Percentiles rank a stretch among this genome's conserved stretches.
Evolutionary conservation across 1,140 invertebrate genomes (phyloP).

Genomic region (Lethrus apterus): DNA sequence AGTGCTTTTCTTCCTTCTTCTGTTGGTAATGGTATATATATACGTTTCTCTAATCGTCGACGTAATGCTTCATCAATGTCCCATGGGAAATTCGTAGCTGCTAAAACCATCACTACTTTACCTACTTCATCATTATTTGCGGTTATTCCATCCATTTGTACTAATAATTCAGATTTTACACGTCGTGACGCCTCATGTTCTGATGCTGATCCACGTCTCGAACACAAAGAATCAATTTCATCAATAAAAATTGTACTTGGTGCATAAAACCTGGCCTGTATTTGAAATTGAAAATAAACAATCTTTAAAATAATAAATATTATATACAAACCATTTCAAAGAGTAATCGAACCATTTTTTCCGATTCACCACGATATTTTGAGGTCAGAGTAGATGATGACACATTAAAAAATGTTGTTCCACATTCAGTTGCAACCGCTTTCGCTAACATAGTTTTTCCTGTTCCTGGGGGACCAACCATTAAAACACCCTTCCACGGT

Average conservation of each 20-base stretch:
- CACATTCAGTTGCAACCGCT: conserved; percentile 98
- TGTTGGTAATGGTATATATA: conserved; percentile 98
- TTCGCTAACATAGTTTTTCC: conserved; percentile 99
- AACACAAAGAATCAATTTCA: conserved; percentile 98
- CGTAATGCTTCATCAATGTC: conserved; percentile 97
- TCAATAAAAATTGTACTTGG: conserved; percentile 99
- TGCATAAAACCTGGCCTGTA: conserved; percentile 93
- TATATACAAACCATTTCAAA: conserved; percentile 84
- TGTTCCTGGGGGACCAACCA: conserved; percentile 96
- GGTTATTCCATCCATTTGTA: conserved; percentile 98
- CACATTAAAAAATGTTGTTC: conserved; percentile 99
- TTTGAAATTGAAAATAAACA: conserved; percentile 13
- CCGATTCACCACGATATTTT: conserved; percentile 97
- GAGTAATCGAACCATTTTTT: conserved; percentile 93
- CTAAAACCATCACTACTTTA: conserved; percentile 92
- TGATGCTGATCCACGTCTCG: conserved; percentile 87
- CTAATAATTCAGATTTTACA: conserved; percentile 95
- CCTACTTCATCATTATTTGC: conserved; percentile 57
- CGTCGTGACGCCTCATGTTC: conserved; percentile 97
- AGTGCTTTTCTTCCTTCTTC: conserved; percentile 84
- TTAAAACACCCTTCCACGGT: conserved; percentile 91
- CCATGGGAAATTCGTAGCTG: conserved; percentile 99
- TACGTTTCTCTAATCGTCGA: conserved; percentile 92
- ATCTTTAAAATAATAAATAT: conserved; percentile 1
- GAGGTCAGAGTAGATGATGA: conserved; percentile 95